Evolutionary conservation across 2,888 invertebrate species (phyloP), one percentile per base, ranked within the genome.

Genomic region (Metopia argyrocephala): DNA sequence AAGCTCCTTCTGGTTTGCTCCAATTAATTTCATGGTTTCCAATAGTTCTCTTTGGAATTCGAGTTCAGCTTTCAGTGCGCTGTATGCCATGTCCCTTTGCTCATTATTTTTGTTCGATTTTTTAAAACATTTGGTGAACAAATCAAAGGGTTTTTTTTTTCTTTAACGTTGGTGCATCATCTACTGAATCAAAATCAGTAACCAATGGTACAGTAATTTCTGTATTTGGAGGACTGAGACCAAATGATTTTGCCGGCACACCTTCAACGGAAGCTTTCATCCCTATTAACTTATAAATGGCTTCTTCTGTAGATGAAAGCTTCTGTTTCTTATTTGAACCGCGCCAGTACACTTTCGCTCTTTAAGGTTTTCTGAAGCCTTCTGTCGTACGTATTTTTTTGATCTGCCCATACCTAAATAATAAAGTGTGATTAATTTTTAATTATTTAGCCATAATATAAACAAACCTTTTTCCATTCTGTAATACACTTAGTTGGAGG

Each of bases 331-430:
- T 68, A 18, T 54, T 62, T 21, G 78, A 57, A 3, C 69, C 73
- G 62, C 61, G n/a, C 78, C 74, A 18, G 74, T 79, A 20, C 62
- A 54, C 62, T 66, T 78, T 54, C 23, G n/a, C 0, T 25, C 25
- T 57, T 50, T 66, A 31, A 61, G 48, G 46, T 73, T 66, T 31
- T 73, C 25, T 25, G 52, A 50, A 61, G 56, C 69, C 38, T 76
- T 70, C 15, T 65, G 57, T 15, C 59, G 64, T 7, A 70, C 78
- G n/a, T 64, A 79, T 20, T 52, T 73, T 69, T 70, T 46, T 76
- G 65, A 7, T 75, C 75, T 28, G 31, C 46, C 52, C 64, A 79
- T 23, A 56, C 48, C 73, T 79, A 46, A 27, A 61, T 59, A 27
- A 12, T 12, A 9, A 12, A 48, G 15, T 27, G 25, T 28, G 28